These are phyloP conservation scores for Gambusia affinis DNA, from an alignment of 2,113 vertebrate species.

Conservation along the genomic window DNA sequence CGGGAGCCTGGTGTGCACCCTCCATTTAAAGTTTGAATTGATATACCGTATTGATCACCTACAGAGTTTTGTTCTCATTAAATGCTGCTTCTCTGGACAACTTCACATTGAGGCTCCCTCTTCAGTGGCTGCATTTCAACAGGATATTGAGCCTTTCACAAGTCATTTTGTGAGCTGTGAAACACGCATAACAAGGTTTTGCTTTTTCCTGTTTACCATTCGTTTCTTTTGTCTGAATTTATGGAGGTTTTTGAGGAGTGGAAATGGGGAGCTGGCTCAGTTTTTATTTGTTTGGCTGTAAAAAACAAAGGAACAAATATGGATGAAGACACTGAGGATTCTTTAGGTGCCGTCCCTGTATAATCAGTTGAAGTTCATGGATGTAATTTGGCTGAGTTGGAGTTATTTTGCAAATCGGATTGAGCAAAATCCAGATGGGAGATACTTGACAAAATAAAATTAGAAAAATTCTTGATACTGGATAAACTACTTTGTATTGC, in stretches of 20 bases:
- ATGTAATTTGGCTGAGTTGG: not conserved
- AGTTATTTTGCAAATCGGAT: not conserved
- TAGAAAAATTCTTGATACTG: too few relatives aligned
- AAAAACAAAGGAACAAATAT: constrained; percentile 16
- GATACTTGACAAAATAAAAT: too few relatives aligned
- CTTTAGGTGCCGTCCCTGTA: not conserved
- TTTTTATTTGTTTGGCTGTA: constrained; percentile 15
- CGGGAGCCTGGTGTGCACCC: constrained; percentile 48
- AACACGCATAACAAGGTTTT: constrained; percentile 51
- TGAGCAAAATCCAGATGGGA: not conserved
- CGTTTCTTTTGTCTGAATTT: constrained; percentile 40
- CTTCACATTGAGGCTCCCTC: constrained; percentile 49
- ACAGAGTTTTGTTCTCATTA: constrained; percentile 72
- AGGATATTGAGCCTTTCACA: constrained; percentile 42
- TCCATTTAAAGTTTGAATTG: constrained; percentile 71
- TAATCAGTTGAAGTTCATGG: not conserved
- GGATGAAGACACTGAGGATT: not conserved
- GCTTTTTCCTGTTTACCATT: constrained; percentile 54
- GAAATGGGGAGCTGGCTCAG: constrained; percentile 7
- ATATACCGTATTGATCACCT: constrained; percentile 69
- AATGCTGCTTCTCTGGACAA: constrained; percentile 62
- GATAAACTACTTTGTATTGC: too few relatives aligned
- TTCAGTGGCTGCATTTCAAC: constrained; percentile 51
- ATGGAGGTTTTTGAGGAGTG: constrained; percentile 15
- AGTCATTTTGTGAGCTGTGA: constrained; percentile 45